Base-by-base conservation (phyloP, 2,888 invertebrate genomes). In the Dolichopus griseipennis region DNA sequence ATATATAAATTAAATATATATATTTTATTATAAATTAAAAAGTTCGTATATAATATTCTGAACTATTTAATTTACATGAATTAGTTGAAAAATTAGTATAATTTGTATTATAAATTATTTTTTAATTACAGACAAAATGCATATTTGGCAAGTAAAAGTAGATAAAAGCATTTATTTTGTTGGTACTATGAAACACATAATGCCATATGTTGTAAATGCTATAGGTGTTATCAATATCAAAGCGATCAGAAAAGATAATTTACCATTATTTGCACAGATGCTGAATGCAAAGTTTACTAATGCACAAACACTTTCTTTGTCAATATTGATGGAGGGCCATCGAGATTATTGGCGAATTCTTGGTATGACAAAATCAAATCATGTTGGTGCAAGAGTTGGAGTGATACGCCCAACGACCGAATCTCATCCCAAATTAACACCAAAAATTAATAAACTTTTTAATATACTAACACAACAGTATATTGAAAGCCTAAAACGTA, bases 391-490 rank as follows among this genome's bases (percentile, higher is more conserved):
- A 6, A 75, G 75, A 69, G 77, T 78, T 4, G 78, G 80, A 66
- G 75, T 77, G 37, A 71, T 71, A 0, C 80, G 77, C 66, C 81
- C 81, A 0, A 81, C 79, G 5, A 80, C 80, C 0, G 73, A 75
- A 64, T 76, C 77, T 0, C 81, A 82, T 75, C 81, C 81, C 2
- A 66, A 76, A n/a, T 70, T 82, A 10, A 77, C 80, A 2, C 76
- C 74, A 64, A 82, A 82, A 70, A 81, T 82, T 2, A 79, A 80
- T 69, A 72, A 76, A 1, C 70, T 81, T 0, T 81, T 78, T 67
- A 76, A 76, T n/a, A 71, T 78, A 33, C 70, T 79, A 68, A 76
- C 79, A 0, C 79, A 78, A 66, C 79, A 80, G 67, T 75, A 76
- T n/a, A 73, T 77, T 0, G 74, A 75, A 20, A 78, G 79, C 4